phyloP scores from a whole-genome alignment of 1,140 invertebrate genomes.

The Drosophila fuyamai region DNA sequence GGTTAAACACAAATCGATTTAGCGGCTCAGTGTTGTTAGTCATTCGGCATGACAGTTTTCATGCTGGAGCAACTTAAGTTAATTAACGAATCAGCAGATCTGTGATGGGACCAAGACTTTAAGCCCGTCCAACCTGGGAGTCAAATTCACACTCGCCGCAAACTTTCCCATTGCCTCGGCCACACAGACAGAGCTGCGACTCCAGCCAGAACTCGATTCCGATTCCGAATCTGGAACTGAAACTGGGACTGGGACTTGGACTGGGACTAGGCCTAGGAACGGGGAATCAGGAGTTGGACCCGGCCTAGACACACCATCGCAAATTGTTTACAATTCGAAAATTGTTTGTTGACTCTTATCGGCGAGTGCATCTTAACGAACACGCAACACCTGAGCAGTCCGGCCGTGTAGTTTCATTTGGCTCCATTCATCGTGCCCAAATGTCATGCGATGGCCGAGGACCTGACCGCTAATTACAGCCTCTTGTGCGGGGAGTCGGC shows the following conservation, averaged over 20 bases:
- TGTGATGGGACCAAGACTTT: constrained; percentile 9
- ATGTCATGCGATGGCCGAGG: constrained; percentile 68
- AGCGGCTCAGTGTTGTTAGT: constrained; percentile 3
- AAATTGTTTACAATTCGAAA: constrained; percentile 80
- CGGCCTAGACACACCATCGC: constrained; percentile 46
- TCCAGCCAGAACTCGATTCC: constrained; percentile 2
- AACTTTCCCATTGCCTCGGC: constrained; percentile 54
- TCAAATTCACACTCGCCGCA: constrained; percentile 60
- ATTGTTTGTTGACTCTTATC: constrained; percentile 72
- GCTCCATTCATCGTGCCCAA: constrained; percentile 74
- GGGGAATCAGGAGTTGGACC: constrained; percentile 1
- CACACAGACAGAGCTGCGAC: neutral
- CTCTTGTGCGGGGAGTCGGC: constrained; percentile 37
- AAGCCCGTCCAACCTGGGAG: constrained; percentile 41
- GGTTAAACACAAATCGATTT: neutral
- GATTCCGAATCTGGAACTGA: constrained; percentile 5
- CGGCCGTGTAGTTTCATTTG: constrained; percentile 43
- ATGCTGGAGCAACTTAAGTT: constrained; percentile 27
- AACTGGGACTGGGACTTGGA: neutral
- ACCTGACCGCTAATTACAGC: constrained; percentile 71
- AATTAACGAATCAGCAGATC: constrained; percentile 70
- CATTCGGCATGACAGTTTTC: constrained; percentile 30
- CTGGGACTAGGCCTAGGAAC: neutral
- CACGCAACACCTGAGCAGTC: constrained; percentile 61
- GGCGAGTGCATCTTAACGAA: constrained; percentile 66